Evolutionary conservation across 2,113 vertebrate genomes (phyloP), one percentile per base, ranked within the genome.

Genomic region (Chionis minor): DNA sequence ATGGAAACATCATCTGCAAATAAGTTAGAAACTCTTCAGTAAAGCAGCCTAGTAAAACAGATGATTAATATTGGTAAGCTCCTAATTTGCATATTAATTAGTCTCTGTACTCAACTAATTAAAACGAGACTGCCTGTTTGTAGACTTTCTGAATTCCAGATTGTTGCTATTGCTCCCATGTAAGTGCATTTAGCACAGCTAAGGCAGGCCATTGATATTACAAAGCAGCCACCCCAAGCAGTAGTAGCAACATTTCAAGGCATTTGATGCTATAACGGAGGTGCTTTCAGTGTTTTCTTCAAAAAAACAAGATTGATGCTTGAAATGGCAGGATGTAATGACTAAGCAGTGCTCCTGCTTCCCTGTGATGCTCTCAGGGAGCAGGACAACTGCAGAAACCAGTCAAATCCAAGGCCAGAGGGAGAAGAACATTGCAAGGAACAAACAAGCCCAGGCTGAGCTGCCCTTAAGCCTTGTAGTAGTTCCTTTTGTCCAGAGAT

Each of bases 31-130:
- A 98, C 96, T 96, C 97, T 97, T 97, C 85, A 97, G 96, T 95
- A 96, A 97, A 97, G 97, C 96, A 74, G 96, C 92, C 98, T 98
- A 97, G 97, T 97, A 98, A 98, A 98, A 97, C 96, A 98, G 96
- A 98, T 98, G 98, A 98, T 98, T 98, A 98, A 98, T 98, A 98
- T 92, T 98, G 97, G 96, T 98, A 98, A 98, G 96, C 87, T 97
- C 81, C 90, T 98, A 89, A 98, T 98, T 98, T 98, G 85, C 98
- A 98, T 98, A 98, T 98, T 98, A 98, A 98, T 98, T 98, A 98
- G 97, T 98, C 98, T 98, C 98, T 96, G 77, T 96, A 97, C 97
- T 98, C 97, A 96, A 93, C 98, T 98, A 98, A 98, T 98, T 98
- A 98, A 98, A 98, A 94, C 4, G 17, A 61, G 73, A 52, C 92